Evolutionary conservation across 2,113 vertebrate species (phyloP), one percentile per base, ranked within the genome.

Genomic region (Nyctereutes procyonoides): DNA sequence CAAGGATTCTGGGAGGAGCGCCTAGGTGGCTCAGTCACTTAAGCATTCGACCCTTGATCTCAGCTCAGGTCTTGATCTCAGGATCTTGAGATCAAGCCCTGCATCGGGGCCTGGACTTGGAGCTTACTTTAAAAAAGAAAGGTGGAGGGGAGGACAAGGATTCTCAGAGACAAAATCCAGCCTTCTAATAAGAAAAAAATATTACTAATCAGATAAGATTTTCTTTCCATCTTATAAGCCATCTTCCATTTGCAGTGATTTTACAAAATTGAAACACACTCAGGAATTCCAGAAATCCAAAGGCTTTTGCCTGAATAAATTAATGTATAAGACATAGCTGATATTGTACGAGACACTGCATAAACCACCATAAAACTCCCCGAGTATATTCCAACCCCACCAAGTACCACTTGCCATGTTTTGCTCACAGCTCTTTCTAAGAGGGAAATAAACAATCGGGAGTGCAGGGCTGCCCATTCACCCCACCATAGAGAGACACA

Each of bases 211-310:
- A 53, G 2, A 10, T 87, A n/a, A 94, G 56, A 65, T 15, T 32
- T 83, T 63, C 62, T 74, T 19, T 90, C 69, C 48, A 53, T 24
- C 30, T 38, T 67, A 35, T 86, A 86, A 86, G 51, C 14, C 32
- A n/a, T 16, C 48, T 65, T 86, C 19, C 0, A 9, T 56, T 32
- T 51, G 48, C 71, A 67, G 96, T 88, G 20, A 94, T 60, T 80
- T 96, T 60, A 76, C 35, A 63, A 65, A 93, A 81, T 5, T 16
- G 14, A 88, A 69, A 51, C 38, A 83, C 88, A 93, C 4, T 56
- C 71, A 32, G 30, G 51, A 92, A 92, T 95, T 85, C 67, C 65
- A 56, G 13, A 82, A 86, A 26, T 17, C 8, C 53, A 60, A 83
- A 77, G 30, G 11, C 38, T 90, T 71, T 73, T 35, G 71, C 30